Base-by-base conservation (phyloP, 2,888 invertebrate species). In the Watsonalla cultraria region DNA sequence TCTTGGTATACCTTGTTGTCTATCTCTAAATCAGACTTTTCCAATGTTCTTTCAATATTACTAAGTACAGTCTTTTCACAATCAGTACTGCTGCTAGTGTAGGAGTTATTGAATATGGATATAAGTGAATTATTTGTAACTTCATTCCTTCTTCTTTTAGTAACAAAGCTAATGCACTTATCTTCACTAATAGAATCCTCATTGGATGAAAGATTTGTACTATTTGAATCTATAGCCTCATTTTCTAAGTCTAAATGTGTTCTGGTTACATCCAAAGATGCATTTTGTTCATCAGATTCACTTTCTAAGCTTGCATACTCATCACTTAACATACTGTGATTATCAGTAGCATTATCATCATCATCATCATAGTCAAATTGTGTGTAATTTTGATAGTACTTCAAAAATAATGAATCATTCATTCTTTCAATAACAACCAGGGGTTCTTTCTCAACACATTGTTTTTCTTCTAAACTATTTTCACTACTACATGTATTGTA, bases 401-500 rank as follows among this genome's bases (percentile, higher is more conserved):
- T 76, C 7, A 71, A 54, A 47, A 87, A 81, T 59, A 76, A 45
- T 11, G 82, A 79, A 62, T 82, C 70, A 70, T 74, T 72, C 56
- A 89, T 65, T 72, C 65, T 82, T 55, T 77, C 69, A 50, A 88
- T 56, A 33, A 62, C 54, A 33, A 89, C 76, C 60, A 75, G 24
- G 51, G 81, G 82, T 60, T 76, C 66, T 62, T 63, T 76, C 5
- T 11, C 11, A 42, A 7, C 2, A 11, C 8, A 11, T 9, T 8
- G 42, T 42, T 42, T 42, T 11, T 11, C 42, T 42, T 42, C 42
- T 0, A 11, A 42, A 42, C 42, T 42, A 11, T 67, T 63, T 11
- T 80, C 80, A 75, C 81, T 84, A 55, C 76, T 70, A 62, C 88
- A 89, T 55, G 86, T 86, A 56, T 86, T 81, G 80, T 87, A 89